phyloP scores from a whole-genome alignment of 1,140 invertebrate species.

The Eueides isabella region DNA sequence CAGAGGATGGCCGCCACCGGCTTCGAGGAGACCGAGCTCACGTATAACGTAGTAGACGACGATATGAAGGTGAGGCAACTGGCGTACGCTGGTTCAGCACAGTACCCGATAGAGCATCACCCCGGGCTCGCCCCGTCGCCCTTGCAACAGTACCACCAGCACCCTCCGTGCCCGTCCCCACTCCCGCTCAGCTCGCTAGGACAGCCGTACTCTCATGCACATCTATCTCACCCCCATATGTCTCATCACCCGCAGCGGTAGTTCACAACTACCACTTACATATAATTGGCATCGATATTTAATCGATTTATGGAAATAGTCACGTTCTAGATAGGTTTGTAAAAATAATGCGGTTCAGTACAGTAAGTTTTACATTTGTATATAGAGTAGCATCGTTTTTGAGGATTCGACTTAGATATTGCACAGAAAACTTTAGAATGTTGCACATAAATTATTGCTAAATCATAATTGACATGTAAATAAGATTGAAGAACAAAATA shows the following conservation, averaged over 20 bases:
- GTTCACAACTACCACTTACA: slow-evolving; percentile 70
- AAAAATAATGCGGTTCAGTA: slow-evolving; percentile 50
- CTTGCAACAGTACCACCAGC: slow-evolving; percentile 82
- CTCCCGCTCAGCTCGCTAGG: slow-evolving; percentile 83
- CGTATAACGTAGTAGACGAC: slow-evolving; percentile 97
- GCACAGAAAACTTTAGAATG: slow-evolving; percentile 19
- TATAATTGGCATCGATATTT: slow-evolving; percentile 46
- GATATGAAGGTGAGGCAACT: slow-evolving; percentile 98
- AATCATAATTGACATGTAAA: slow-evolving; percentile 61
- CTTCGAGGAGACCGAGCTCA: slow-evolving; percentile 98
- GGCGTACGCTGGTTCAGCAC: slow-evolving; percentile 89
- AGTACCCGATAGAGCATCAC: slow-evolving; percentile 85
- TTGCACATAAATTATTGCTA: slow-evolving; percentile 49
- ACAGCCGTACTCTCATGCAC: slow-evolving; percentile 84
- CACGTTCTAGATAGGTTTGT: slow-evolving; percentile 69
- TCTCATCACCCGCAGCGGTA: slow-evolving; percentile 89
- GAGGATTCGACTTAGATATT: slow-evolving; percentile 54
- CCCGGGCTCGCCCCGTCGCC: slow-evolving; percentile 84
- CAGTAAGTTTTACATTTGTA: slow-evolving; percentile 55
- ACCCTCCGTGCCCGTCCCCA: slow-evolving; percentile 83
- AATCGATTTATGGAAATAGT: slow-evolving; percentile 58
- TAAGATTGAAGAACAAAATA: slow-evolving; percentile 41
- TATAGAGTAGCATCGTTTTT: slow-evolving; percentile 56
- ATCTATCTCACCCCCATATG: slow-evolving; percentile 86
- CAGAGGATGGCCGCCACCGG: slow-evolving; percentile 99